Percentiles rank a stretch among this genome's conserved stretches.
Conservation (phyloP, 64 coral and sea anemone genomes). For the Catalaphyllia jardinei region DNA sequence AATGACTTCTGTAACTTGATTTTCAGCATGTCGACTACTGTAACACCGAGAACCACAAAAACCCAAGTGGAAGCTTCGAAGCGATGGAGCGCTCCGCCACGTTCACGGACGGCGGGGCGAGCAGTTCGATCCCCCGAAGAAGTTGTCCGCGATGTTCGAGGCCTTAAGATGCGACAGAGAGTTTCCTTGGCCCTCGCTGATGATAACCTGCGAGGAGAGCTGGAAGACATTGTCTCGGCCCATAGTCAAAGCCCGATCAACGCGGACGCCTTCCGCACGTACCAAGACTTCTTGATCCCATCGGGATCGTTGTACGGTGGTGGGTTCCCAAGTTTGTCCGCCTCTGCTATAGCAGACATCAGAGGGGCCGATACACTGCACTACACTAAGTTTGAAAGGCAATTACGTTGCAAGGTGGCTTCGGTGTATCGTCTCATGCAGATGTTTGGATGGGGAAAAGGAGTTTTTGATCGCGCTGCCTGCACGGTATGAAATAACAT, state of each 20-base stretch:
- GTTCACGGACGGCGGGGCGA: constrained; percentile 20
- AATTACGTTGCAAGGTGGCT: constrained; percentile 60
- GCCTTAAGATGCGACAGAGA: constrained; percentile 61
- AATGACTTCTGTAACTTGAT: background rate
- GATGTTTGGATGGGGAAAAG: constrained; percentile 47
- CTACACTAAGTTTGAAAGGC: constrained; percentile 51
- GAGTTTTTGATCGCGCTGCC: constrained; percentile 27
- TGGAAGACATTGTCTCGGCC: constrained; percentile 52
- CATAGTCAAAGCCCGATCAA: constrained; percentile 4
- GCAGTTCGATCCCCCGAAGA: constrained; percentile 38
- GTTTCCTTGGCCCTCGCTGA: constrained; percentile 66
- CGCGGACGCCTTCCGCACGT: constrained; percentile 48
- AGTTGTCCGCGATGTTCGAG: constrained; percentile 66
- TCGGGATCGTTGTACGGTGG: constrained; percentile 21
- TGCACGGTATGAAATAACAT: constrained; percentile 17
- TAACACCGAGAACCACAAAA: constrained; percentile 22
- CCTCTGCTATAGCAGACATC: constrained; percentile 50
- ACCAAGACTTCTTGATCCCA: constrained; percentile 76
- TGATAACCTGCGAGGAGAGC: constrained; percentile 55
- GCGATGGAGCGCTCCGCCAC: constrained; percentile 67
- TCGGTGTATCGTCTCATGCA: constrained; percentile 64
- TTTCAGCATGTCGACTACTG: constrained; percentile 25
- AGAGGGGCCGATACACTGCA: constrained; percentile 58
- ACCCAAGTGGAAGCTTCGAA: constrained; percentile 23
- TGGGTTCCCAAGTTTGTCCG: background rate